phyloP scores from a whole-genome alignment of 2,797 vertebrate genomes.

The Sebastes diploproa region DNA sequence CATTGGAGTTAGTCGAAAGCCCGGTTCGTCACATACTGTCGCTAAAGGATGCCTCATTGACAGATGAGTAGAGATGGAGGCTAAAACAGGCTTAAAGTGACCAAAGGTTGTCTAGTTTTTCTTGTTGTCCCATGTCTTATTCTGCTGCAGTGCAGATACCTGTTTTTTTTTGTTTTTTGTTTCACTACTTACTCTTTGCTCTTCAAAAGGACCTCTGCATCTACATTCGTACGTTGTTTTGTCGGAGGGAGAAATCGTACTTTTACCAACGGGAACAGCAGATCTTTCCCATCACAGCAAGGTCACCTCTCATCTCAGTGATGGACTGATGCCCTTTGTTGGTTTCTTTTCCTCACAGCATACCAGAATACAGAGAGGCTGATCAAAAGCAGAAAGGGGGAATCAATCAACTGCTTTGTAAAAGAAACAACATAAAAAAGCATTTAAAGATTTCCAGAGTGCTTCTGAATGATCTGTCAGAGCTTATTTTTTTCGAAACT shows the following conservation, averaged over 20 bases:
- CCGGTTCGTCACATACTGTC: neutral
- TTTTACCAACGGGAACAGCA: neutral
- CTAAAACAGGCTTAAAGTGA: neutral
- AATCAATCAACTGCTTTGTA: neutral
- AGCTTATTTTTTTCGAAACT: neutral
- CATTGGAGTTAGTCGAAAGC: too few relatives aligned
- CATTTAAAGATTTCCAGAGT: slow-evolving; percentile 1
- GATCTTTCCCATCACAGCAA: slow-evolving; percentile 27
- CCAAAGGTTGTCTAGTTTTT: neutral
- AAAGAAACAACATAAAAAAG: slow-evolving; percentile 14
- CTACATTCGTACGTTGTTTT: slow-evolving; percentile 4
- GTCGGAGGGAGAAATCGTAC: slow-evolving; percentile 10
- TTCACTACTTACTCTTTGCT: neutral
- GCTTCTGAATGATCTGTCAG: slow-evolving; percentile 8
- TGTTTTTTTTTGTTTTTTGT: neutral
- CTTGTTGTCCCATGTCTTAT: neutral
- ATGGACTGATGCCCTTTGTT: slow-evolving; percentile 48
- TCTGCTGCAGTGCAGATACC: neutral
- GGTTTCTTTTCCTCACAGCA: slow-evolving; percentile 6
- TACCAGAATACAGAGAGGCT: slow-evolving; percentile 19
- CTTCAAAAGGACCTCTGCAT: slow-evolving; percentile 3
- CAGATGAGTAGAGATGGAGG: neutral
- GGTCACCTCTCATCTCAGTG: slow-evolving; percentile 30
- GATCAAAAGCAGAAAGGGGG: slow-evolving; percentile 40
- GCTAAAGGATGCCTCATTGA: neutral